These are phyloP conservation scores for Gonatopus flavifemur DNA, from an alignment of 1,140 invertebrate genomes.

Conservation along the genomic window DNA sequence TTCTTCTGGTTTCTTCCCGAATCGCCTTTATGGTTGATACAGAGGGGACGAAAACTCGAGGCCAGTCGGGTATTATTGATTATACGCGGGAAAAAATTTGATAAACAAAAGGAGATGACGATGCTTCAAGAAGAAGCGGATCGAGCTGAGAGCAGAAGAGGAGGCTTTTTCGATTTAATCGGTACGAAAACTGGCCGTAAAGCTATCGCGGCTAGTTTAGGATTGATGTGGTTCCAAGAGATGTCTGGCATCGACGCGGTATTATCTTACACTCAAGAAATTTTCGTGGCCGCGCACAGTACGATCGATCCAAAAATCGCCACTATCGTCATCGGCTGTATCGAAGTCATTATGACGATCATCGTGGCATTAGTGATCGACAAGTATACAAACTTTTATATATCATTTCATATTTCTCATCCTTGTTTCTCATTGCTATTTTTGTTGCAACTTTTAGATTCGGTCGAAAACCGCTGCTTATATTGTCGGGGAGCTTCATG, in stretches of 20 bases:
- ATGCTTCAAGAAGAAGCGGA: conserved; percentile 66
- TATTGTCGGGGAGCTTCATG: conserved; percentile 58
- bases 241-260: conserved; percentile 71
- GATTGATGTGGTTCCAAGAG: conserved; percentile 66
- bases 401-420: conserved; percentile 46
- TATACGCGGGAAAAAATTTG: conserved; percentile 66
- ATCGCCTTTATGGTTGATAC: conserved; percentile 71
- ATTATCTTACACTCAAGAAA: conserved; percentile 69
- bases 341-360: conserved; percentile 61
- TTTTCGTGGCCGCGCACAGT: conserved; percentile 63
- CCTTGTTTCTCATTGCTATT: conserved; percentile 30
- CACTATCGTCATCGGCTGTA: conserved; percentile 67
- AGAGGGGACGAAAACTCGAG: conserved; percentile 33
- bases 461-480: conserved; percentile 65
- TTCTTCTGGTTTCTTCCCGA: conserved; percentile 75
- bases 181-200: conserved; percentile 54
- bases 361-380: conserved; percentile 62
- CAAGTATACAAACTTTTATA: conserved; percentile 38
- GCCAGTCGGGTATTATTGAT: conserved; percentile 37
- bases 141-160: conserved; percentile 41
- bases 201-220: conserved; percentile 54
- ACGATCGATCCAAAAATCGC: conserved; percentile 62
- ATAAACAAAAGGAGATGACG: conserved; percentile 62
- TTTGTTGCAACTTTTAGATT: conserved; percentile 46
- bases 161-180: conserved; percentile 41